These are phyloP conservation scores for Panzeria rudis DNA, from an alignment of 2,888 invertebrate species.

Conservation along the genomic window DNA sequence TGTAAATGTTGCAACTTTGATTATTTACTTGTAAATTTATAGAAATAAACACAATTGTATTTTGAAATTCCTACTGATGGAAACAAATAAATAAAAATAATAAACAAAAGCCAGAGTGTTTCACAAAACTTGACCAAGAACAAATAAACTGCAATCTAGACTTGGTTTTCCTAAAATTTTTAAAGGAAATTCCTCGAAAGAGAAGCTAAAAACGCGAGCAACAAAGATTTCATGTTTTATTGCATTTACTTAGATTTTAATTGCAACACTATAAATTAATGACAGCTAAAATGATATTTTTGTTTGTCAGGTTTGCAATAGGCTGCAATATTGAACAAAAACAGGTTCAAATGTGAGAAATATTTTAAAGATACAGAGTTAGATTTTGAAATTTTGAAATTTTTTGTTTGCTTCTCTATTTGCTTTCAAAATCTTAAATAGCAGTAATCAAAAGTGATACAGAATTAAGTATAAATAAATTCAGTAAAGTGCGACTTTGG, in stretches of 20 bases:
- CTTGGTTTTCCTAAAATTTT: constrained; percentile 19
- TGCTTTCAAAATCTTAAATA: constrained; percentile 36
- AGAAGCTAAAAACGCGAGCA: neutral
- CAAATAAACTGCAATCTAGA: neutral
- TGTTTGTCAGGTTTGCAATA: constrained; percentile 7
- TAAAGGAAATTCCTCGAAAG: neutral
- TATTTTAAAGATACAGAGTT: neutral
- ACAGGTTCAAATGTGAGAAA: constrained; percentile 39
- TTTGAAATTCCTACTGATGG: constrained; percentile 5
- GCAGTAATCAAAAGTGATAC: constrained; percentile 38
- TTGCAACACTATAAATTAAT: constrained; percentile 51
- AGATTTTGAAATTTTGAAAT: constrained; percentile 44
- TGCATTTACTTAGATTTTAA: constrained; percentile 19
- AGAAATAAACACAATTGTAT: constrained; percentile 13
- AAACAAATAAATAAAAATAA: neutral
- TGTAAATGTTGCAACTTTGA: constrained; percentile 14
- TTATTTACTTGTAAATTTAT: constrained; percentile 38
- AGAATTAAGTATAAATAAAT: constrained; percentile 19
- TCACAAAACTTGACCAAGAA: constrained; percentile 12
- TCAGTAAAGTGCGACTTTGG: no score
- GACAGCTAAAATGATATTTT: constrained; percentile 46
- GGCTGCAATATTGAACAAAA: constrained; percentile 17
- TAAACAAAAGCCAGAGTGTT: constrained; percentile 1
- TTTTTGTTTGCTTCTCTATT: constrained; percentile 10
- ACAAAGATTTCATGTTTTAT: constrained; percentile 5